Conservation (phyloP, 2,113 vertebrate genomes). For the Sisor rabdophorus region DNA sequence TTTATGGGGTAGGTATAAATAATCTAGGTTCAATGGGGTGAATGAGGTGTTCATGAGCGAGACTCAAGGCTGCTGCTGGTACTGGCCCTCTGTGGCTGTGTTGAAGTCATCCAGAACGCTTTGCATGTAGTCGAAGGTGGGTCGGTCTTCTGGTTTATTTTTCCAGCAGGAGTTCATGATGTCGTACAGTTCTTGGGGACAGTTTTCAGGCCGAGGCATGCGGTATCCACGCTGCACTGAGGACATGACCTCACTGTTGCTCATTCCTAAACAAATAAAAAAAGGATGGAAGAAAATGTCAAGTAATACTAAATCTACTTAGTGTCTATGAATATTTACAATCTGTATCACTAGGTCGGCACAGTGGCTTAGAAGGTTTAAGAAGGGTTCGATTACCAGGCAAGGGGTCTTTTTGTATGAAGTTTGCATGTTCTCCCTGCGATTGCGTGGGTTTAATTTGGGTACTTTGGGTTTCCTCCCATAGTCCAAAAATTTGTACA, state of each 20-base stretch:
- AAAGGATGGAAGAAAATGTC: not conserved
- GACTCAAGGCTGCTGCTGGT: slow-evolving; percentile 75
- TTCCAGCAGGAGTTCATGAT: slow-evolving; percentile 87
- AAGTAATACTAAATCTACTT: not conserved
- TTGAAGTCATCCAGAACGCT: slow-evolving; percentile 88
- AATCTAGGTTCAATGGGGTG: not conserved
- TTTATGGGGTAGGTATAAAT: slow-evolving; percentile 9
- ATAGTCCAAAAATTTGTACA: too few species aligned
- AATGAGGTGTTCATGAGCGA: not conserved
- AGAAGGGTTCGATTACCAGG: too few species aligned
- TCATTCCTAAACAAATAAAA: slow-evolving; percentile 60
- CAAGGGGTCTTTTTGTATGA: too few species aligned
- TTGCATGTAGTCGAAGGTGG: slow-evolving; percentile 89
- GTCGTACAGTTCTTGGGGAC: slow-evolving; percentile 78
- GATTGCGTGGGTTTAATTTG: too few species aligned
- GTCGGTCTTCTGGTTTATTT: slow-evolving; percentile 78
- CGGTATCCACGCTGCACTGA: slow-evolving; percentile 78
- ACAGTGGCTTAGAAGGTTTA: too few species aligned
- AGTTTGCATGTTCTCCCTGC: too few species aligned
- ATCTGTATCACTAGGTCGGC: not conserved
- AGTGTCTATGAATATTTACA: not conserved
- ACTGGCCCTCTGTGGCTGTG: slow-evolving; percentile 87
- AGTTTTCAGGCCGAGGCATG: slow-evolving; percentile 77
- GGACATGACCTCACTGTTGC: slow-evolving; percentile 68
- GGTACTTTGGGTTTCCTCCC: too few species aligned